Evolutionary conservation across 2,888 invertebrate genomes (phyloP).

Genomic region (Pandemis cinnamomeana): DNA sequence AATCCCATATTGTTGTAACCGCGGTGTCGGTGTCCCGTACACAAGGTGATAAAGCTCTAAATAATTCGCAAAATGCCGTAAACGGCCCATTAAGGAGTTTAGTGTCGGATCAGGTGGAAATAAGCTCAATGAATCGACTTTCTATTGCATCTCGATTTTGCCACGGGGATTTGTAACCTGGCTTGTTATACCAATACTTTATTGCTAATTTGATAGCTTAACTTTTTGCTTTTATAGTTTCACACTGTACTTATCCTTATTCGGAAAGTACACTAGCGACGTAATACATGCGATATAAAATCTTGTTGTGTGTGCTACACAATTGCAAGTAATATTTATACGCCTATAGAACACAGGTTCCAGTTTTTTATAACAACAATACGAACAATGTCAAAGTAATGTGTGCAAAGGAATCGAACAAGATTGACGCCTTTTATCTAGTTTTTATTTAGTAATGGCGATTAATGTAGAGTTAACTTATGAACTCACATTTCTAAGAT

Average conservation of each 20-base stretch:
- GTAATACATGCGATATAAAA: no score
- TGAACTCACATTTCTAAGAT: no score
- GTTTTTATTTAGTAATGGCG: no score
- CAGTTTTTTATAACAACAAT: no score
- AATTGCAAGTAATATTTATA: no score
- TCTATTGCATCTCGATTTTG: constrained; percentile 52
- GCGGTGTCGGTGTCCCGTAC: constrained; percentile 55
- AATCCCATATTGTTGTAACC: constrained; percentile 68
- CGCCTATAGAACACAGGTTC: no score
- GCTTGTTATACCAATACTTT: constrained; percentile 6
- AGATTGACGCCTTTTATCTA: no score
- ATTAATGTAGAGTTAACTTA: no score
- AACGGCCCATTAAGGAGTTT: constrained; percentile 65
- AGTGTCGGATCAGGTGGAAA: constrained; percentile 60
- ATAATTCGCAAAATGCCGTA: constrained; percentile 57
- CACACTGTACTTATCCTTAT: neutral
- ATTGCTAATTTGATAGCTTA: neutral
- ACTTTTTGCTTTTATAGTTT: neutral
- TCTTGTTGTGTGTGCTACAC: no score
- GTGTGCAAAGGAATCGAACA: no score
- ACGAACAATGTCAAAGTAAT: no score
- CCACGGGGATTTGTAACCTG: constrained; percentile 28
- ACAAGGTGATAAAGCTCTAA: constrained; percentile 52
- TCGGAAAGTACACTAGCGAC: neutral
- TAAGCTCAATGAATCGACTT: constrained; percentile 68